Evolutionary conservation across 1,140 invertebrate genomes (phyloP).

Genomic region (Musca domestica): DNA sequence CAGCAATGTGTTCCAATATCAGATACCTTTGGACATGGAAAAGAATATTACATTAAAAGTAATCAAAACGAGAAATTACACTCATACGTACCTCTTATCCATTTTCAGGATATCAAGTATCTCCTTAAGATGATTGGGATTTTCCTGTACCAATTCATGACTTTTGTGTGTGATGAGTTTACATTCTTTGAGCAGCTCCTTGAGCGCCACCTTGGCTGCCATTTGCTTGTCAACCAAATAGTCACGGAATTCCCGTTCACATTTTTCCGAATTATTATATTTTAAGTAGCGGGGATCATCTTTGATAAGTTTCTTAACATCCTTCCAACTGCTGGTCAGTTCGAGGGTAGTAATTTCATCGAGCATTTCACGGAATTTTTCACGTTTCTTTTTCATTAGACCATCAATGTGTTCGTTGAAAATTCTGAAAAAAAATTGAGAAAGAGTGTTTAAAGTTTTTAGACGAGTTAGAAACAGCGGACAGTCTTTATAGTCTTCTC

Average conservation of each 20-base stretch:
- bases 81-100: constrained; percentile 69
- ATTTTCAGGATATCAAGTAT: constrained; percentile 89
- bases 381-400: constrained; percentile 84
- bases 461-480: no score
- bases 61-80: neutral
- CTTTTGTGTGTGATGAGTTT: constrained; percentile 94
- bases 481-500: no score
- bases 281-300: constrained; percentile 89
- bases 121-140: constrained; percentile 76
- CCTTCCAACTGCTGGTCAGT: constrained; percentile 87
- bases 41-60: neutral
- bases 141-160: constrained; percentile 71
- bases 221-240: constrained; percentile 93
- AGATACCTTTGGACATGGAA: constrained; percentile 70
- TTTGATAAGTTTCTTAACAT: constrained; percentile 84
- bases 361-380: constrained; percentile 86
- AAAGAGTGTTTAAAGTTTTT: no score
- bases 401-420: constrained; percentile 91
- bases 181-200: constrained; percentile 90
- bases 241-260: constrained; percentile 94
- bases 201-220: constrained; percentile 87
- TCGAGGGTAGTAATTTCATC: constrained; percentile 71
- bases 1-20: constrained; percentile 82
- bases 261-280: constrained; percentile 83
- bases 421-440: constrained; percentile 55